Base-by-base conservation (phyloP, 2,797 vertebrate genomes). In the Amniataba percoides region DNA sequence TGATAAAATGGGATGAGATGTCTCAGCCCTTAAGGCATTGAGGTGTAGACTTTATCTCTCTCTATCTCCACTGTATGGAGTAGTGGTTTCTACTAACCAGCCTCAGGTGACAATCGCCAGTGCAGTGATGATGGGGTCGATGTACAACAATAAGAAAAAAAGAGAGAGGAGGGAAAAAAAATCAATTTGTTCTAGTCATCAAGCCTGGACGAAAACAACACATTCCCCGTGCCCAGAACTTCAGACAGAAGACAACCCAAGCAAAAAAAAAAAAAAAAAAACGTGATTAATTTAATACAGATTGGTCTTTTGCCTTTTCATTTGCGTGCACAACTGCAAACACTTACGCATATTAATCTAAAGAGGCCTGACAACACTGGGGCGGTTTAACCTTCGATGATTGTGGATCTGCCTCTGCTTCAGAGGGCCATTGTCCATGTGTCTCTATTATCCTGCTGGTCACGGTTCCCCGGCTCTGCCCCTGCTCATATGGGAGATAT, bases 401-500 rank as follows among this genome's bases (percentile, higher is more conserved):
- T 73, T 84, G 78, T 69, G 70, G 69, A 57, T 78, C 71, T 79
- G 83, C 72, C 83, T 75, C 73, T 69, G 71, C 85, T 83, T 80
- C 77, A 85, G 71, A 85, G 81, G 83, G 68, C 87, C 78, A 78
- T 89, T 83, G 87, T 92, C 89, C 90, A 88, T 90, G 87, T 85
- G 85, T 91, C 89, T 89, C 86, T 88, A 92, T 92, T 91, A 92
- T 88, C 68, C 87, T 91, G 86, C 87, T 77, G 89, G 91, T 89
- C 91, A 92, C 82, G 88, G 91, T 79, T 88, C 78, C 77, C 84
- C 42, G 10, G 61, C 70, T 80, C 85, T 78, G 79, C 78, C 87
- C 77, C 72, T 6, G 3, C 82, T 89, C 85, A 81, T 86, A 88
- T 86, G 85, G 89, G 83, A 82, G 85, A 88, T 86, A 91, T 92